A percentile compares a stretch with the other conserved stretches of the same genome.
Conservation (phyloP, 2,113 vertebrate species). For the Nothobranchius furzeri region DNA sequence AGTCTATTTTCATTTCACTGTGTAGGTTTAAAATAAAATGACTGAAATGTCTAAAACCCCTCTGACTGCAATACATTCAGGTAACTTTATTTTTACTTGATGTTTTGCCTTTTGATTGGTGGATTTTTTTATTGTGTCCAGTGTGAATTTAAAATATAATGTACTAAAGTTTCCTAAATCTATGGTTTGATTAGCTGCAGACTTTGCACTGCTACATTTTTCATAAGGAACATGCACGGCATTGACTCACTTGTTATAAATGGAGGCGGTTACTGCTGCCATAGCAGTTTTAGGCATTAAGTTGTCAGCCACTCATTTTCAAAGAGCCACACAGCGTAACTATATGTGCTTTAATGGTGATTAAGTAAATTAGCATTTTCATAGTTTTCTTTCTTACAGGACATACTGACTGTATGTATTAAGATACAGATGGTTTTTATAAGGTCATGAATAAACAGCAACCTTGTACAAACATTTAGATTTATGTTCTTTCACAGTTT, state of each 20-base stretch:
- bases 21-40: not conserved
- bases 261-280: slow-evolving; percentile 7
- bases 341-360: slow-evolving; percentile 9
- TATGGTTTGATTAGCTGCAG: not conserved
- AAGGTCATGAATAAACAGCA: not conserved
- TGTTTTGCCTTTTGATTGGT: not conserved
- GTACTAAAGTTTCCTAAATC: not conserved
- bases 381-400: not conserved
- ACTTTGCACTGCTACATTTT: slow-evolving; percentile 4
- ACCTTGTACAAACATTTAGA: not conserved
- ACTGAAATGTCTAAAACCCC: too few relatives aligned
- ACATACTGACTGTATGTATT: not conserved
- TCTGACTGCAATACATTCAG: not conserved
- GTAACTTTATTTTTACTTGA: not conserved
- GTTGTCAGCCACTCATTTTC: slow-evolving; percentile 3
- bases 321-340: not conserved
- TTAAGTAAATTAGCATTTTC: slow-evolving; percentile 4
- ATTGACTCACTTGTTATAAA: slow-evolving; percentile 19
- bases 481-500: not conserved
- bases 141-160: not conserved
- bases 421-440: not conserved
- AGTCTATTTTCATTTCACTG: not conserved
- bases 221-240: not conserved
- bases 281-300: slow-evolving; percentile 6
- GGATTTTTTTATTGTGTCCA: not conserved